A percentile compares a stretch with the other conserved stretches of the same genome.
Evolutionary conservation across 2,113 vertebrate genomes (phyloP).

Genomic region (Nycticryphes semicollaris): DNA sequence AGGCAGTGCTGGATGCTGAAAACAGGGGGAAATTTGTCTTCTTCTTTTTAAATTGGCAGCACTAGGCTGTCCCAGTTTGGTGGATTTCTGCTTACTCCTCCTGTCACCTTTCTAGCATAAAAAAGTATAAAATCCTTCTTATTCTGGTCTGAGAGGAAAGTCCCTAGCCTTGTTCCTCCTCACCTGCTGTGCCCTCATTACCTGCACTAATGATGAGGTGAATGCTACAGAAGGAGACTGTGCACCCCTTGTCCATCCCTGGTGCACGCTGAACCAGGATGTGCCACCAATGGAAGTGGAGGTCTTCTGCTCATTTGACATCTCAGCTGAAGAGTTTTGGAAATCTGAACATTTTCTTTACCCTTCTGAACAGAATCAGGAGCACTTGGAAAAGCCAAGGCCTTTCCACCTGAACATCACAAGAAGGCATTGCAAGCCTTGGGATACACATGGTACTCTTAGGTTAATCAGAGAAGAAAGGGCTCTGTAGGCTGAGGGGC

Average conservation of each 20-base stretch:
- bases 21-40: not conserved
- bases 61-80: not conserved
- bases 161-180: not conserved
- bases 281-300: not conserved
- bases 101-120: not conserved
- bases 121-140: not conserved
- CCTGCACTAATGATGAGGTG: not conserved
- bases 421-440: not conserved
- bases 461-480: not conserved
- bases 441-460: not conserved
- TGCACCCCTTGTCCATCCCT: not conserved
- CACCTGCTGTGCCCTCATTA: not conserved
- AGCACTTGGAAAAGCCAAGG: not conserved
- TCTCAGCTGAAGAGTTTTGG: not conserved
- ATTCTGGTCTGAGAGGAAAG: not conserved
- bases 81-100: not conserved
- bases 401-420: not conserved
- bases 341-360: not conserved
- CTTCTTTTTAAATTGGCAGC: not conserved
- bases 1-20: not conserved
- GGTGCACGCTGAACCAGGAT: not conserved
- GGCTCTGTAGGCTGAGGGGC: not conserved
- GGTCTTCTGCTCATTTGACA: not conserved
- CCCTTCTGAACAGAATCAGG: not conserved
- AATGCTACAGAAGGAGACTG: not conserved